Conservation (phyloP, 2,888 invertebrate species). For the Penaeus monodon region DNA sequence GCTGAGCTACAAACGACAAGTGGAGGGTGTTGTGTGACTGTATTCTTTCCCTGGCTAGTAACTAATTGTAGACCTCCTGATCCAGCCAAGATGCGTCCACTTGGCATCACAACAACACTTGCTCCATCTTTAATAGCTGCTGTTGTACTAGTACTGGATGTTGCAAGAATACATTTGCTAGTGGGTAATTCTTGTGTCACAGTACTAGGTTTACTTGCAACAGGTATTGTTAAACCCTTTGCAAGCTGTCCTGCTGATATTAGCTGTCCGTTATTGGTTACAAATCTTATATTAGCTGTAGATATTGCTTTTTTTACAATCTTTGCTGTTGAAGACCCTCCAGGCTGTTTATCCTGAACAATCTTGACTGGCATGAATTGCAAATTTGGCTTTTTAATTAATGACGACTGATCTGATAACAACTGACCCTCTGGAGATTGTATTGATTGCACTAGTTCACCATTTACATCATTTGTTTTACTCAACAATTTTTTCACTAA, state of each 20-base stretch:
- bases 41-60: neutral
- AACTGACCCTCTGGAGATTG: neutral
- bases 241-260: constrained; percentile 28
- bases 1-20: constrained; percentile 5
- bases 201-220: neutral
- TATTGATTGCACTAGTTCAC: neutral
- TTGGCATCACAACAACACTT: neutral
- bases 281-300: constrained; percentile 31
- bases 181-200: neutral
- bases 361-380: constrained; percentile 41
- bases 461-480: neutral
- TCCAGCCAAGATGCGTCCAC: neutral
- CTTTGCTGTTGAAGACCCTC: neutral
- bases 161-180: constrained; percentile 12
- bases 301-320: constrained; percentile 11
- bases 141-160: too few relatives aligned
- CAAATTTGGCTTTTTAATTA: constrained; percentile 22
- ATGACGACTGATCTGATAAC: constrained; percentile 8
- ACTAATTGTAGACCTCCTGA: constrained; percentile 33
- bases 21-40: constrained; percentile 7
- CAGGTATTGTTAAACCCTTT: neutral
- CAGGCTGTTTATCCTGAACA: constrained; percentile 16
- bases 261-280: constrained; percentile 46
- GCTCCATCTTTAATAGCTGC: neutral
- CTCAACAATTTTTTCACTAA: constrained; percentile 9